phyloP scores from a whole-genome alignment of 2,888 invertebrate genomes.

The Thera obeliscata region DNA sequence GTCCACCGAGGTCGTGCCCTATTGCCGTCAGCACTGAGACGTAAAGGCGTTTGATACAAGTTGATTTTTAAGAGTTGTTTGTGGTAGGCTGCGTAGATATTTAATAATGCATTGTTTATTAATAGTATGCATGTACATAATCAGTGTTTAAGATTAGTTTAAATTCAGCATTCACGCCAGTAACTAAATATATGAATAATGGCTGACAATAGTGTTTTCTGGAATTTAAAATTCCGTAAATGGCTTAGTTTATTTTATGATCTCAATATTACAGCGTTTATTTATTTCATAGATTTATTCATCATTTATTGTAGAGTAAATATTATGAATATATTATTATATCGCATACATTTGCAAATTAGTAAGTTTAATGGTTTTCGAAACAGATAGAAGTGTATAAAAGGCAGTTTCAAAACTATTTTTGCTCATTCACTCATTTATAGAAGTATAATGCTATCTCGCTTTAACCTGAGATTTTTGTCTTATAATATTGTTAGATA shows the following conservation, averaged over 20 bases:
- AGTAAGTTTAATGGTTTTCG: not conserved
- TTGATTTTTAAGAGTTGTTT: not conserved
- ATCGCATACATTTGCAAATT: not conserved
- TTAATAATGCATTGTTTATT: not conserved
- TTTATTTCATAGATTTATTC: constrained; percentile 14
- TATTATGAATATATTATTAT: not conserved
- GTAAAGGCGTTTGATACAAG: not conserved
- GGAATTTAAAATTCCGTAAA: not conserved
- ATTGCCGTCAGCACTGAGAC: not conserved
- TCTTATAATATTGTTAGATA: not conserved
- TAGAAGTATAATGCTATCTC: no score
- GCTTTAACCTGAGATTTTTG: not conserved
- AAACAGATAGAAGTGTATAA: not conserved
- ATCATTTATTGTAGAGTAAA: constrained; percentile 7
- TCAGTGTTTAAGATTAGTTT: not conserved
- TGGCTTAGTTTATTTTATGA: constrained; percentile 14
- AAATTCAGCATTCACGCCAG: not conserved
- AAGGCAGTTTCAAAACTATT: not conserved
- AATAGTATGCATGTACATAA: not conserved
- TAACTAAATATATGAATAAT: not conserved
- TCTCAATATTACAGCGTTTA: constrained; percentile 17
- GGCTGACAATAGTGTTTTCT: not conserved
- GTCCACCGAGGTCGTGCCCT: no score
- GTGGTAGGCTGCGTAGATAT: not conserved
- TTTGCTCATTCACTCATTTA: no score